A percentile compares a stretch with the other conserved stretches of the same genome.
Evolutionary conservation across 1,140 invertebrate genomes (phyloP).

Genomic region (Calephelis virginiensis): DNA sequence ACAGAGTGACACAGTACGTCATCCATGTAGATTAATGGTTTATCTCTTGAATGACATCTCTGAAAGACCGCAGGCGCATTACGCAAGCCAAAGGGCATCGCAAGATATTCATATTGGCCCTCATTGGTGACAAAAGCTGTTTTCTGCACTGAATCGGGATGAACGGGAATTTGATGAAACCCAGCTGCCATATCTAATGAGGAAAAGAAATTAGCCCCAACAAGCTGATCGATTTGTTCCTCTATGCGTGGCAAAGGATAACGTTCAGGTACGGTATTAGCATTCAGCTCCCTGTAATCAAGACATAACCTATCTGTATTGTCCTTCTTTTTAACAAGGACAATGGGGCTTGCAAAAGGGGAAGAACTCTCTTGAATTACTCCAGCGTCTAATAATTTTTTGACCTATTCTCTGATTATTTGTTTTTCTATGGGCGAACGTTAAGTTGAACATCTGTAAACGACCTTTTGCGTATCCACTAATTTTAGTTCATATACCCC

Average conservation of each 20-base stretch:
- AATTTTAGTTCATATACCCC: background rate
- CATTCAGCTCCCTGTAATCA: background rate
- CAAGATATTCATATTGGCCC: conserved; percentile 43
- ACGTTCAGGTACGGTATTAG: background rate
- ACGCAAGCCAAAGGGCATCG: conserved; percentile 21
- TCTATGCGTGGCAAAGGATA: background rate
- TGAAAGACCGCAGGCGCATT: conserved; percentile 52
- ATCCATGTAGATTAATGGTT: conserved; percentile 34
- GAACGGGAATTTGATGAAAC: background rate
- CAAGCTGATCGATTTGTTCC: conserved; percentile 1
- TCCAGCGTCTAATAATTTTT: conserved; percentile 28
- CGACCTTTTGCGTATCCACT: background rate
- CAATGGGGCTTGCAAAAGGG: background rate
- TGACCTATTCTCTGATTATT: conserved; percentile 30
- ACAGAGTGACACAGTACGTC: conserved; percentile 31
- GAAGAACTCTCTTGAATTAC: conserved; percentile 21
- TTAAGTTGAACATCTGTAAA: conserved; percentile 22
- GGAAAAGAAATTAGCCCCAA: background rate
- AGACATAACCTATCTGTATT: background rate
- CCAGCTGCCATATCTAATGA: background rate
- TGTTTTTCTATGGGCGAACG: conserved; percentile 33
- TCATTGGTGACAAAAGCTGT: background rate
- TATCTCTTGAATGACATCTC: conserved; percentile 25
- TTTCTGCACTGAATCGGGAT: background rate
- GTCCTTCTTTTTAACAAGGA: background rate